Percentiles rank a stretch among this genome's conserved stretches.
phyloP scores from a whole-genome alignment of 2,797 vertebrate genomes.

The Podarcis lilfordi region DNA sequence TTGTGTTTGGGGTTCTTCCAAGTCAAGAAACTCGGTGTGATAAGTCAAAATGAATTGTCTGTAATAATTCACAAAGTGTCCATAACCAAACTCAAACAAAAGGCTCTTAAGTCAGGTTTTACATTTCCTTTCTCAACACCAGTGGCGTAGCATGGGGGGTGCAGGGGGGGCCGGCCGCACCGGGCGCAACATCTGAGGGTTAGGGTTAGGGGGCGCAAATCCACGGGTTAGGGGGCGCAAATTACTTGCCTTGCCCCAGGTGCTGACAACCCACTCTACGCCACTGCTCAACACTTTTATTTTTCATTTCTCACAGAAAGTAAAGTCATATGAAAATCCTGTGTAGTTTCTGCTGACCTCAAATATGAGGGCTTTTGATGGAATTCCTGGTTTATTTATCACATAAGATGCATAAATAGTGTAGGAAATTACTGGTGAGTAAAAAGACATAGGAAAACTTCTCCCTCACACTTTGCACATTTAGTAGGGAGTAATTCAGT shows the following conservation, averaged over 20 bases:
- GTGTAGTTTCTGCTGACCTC: constrained; percentile 17
- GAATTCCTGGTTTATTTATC: constrained; percentile 19
- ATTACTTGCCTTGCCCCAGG: too few relatives aligned
- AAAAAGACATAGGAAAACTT: constrained; percentile 8
- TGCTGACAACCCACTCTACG: too few relatives aligned
- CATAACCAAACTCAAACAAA: constrained; percentile 49
- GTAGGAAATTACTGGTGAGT: constrained; percentile 40
- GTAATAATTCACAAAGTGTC: constrained; percentile 49
- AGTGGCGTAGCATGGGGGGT: too few relatives aligned
- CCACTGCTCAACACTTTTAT: constrained; percentile 36
- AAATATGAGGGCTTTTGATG: constrained; percentile 11
- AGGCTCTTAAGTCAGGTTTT: constrained; percentile 48
- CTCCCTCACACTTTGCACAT: neutral
- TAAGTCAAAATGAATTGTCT: constrained; percentile 65
- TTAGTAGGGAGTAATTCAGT: neutral
- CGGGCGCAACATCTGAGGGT: too few relatives aligned
- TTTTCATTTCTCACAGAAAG: constrained; percentile 32
- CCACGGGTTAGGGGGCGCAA: too few relatives aligned
- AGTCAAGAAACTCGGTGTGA: constrained; percentile 59
- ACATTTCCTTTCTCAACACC: constrained; percentile 35
- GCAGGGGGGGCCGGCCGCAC: too few relatives aligned
- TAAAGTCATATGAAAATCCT: constrained; percentile 49
- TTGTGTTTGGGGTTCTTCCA: constrained; percentile 65
- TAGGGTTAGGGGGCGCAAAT: too few relatives aligned
- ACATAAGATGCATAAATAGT: constrained; percentile 43